Evolutionary conservation across 2,797 vertebrate genomes (phyloP), one percentile per base, ranked within the genome.

Genomic region (Botia almorhae): DNA sequence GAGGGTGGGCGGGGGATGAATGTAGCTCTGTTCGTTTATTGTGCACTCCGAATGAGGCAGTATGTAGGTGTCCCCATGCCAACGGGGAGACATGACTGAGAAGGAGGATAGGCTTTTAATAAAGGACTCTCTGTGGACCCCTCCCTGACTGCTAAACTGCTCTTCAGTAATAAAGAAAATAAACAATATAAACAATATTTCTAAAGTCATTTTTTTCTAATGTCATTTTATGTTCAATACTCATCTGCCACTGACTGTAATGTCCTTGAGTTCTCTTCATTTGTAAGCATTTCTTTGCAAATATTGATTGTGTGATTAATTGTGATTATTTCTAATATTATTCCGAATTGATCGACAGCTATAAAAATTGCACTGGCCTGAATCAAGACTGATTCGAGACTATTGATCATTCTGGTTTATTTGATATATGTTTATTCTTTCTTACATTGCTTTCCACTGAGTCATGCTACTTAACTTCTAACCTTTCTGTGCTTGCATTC

Each of bases 61-160:
- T 85, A 84, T 81, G 71, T 85, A 89, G 86, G 76, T 86, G 87
- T 93, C 91, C 56, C 91, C 90, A 91, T 92, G 92, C 89, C 92
- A 90, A 93, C 87, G 33, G 71, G 65, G 84, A 82, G 82, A 67
- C 77, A 61, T 58, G 36, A 78, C 82, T 80, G 67, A 85, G 77
- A 69, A 55, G 74, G 79, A 84, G 74, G 74, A 80, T 51, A 60
- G 81, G 78, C 76, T 83, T 77, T 86, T 72, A 86, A 84, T 83
- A 75, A 86, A 77, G 71, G 73, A 48, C 65, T 81, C 78, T 69
- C 16, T 79, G 19, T 70, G 23, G 23, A 21, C 23, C 53, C 56
- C 46, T 64, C 76, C 21, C 33, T 70, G 8, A 12, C 48, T 53
- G 7, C 2, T 58, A 58, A 58, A 26, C 11, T 21, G 8, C n/a